Percentiles rank a stretch among this genome's conserved stretches.
Conservation (phyloP, 2,797 vertebrate genomes). For the Heliangelus exortis region DNA sequence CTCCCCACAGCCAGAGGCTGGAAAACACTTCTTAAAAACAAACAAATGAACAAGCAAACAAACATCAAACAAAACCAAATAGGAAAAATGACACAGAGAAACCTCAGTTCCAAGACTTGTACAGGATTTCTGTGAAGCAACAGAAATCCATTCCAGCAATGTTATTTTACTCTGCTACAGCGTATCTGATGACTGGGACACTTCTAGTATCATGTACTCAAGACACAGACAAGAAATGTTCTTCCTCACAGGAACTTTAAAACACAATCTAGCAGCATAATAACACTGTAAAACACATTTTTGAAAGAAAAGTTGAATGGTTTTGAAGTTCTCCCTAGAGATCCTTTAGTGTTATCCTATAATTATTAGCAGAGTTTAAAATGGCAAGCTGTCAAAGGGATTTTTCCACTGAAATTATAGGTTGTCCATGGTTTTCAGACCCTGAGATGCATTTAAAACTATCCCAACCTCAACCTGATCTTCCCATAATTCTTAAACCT, state of each 20-base stretch:
- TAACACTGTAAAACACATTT: not conserved
- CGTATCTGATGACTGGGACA: not conserved
- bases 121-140: not conserved
- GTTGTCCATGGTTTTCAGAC: not conserved
- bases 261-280: not conserved
- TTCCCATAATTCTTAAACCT: not conserved
- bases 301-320: not conserved
- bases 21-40: constrained; percentile 6
- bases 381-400: not conserved
- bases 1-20: not conserved
- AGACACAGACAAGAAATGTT: not conserved
- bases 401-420: not conserved
- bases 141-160: not conserved
- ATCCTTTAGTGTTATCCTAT: not conserved
- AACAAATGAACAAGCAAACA: constrained; percentile 17
- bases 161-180: not conserved
- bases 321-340: not conserved
- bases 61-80: constrained; percentile 9
- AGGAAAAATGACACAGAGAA: not conserved
- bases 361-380: not conserved
- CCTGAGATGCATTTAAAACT: not conserved
- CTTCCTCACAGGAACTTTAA: not conserved
- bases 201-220: fast-evolving
- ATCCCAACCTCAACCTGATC: not conserved
- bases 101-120: not conserved